Conservation (phyloP, 2,888 invertebrate genomes). For the Epirrhoe alternata region DNA sequence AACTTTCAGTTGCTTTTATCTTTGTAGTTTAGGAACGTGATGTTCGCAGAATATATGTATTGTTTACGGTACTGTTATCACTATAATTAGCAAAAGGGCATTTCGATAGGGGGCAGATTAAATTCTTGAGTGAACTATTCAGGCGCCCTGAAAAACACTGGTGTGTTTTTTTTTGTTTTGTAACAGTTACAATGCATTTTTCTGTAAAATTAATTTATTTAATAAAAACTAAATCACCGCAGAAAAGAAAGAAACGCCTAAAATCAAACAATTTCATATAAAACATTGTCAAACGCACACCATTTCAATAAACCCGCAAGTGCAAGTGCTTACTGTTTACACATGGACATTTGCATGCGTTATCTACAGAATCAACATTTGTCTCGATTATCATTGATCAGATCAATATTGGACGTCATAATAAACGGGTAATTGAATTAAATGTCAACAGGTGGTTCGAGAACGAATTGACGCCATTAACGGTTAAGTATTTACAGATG, state of each 20-base stretch:
- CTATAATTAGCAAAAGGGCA: too few relatives aligned
- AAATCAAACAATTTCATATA: neutral
- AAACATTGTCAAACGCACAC: neutral
- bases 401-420: conserved; percentile 22
- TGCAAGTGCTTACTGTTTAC: neutral
- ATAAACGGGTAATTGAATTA: conserved; percentile 12
- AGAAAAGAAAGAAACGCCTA: neutral
- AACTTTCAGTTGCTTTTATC: too few relatives aligned
- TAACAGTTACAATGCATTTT: too few relatives aligned
- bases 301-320: neutral
- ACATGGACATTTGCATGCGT: conserved; percentile 9
- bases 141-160: too few relatives aligned
- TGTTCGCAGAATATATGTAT: too few relatives aligned
- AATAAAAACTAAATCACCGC: too few relatives aligned
- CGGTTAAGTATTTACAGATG: neutral
- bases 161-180: too few relatives aligned
- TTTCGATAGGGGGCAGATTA: too few relatives aligned
- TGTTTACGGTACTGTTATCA: too few relatives aligned
- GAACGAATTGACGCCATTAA: neutral
- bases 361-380: conserved; percentile 14
- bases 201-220: too few relatives aligned
- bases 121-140: too few relatives aligned
- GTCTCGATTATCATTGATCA: conserved; percentile 14
- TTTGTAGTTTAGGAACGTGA: too few relatives aligned
- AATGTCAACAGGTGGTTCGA: conserved; percentile 20